phyloP scores from a whole-genome alignment of 2,888 invertebrate genomes.

The Chrysolina americana region DNA sequence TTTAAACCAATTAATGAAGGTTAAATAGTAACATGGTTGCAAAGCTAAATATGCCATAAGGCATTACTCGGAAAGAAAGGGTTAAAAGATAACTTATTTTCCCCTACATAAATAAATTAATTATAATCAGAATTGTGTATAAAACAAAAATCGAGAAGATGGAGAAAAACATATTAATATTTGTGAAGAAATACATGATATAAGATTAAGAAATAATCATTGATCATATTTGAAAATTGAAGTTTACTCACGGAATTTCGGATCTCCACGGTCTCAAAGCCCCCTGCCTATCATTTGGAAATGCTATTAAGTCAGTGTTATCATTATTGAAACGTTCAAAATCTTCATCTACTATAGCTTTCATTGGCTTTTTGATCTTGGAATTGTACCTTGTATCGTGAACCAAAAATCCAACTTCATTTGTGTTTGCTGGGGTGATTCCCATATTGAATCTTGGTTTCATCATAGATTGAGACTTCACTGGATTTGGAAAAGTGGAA shows the following conservation, averaged over 20 bases:
- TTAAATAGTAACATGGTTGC: no score
- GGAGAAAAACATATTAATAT: no score
- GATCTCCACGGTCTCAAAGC: conserved; percentile 61
- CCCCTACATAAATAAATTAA: no score
- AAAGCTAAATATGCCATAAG: no score
- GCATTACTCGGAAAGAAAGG: no score
- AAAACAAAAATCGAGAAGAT: no score
- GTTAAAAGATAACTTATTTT: no score
- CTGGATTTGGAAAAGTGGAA: not conserved
- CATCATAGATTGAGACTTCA: not conserved
- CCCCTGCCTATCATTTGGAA: conserved; percentile 65
- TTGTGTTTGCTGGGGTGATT: conserved; percentile 61
- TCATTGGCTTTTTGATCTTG: conserved; percentile 55
- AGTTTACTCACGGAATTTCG: conserved; percentile 49
- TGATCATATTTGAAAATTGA: not conserved
- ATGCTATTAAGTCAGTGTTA: conserved; percentile 61
- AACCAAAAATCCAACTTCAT: conserved; percentile 64
- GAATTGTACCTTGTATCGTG: conserved; percentile 61
- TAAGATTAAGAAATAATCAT: no score
- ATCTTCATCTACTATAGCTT: conserved; percentile 54
- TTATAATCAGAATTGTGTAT: no score
- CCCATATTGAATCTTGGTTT: conserved; percentile 61
- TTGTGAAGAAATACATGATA: no score
- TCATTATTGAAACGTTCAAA: conserved; percentile 47
- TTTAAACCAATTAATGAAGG: no score